Base-by-base conservation (phyloP, 2,888 invertebrate species). In the Eurytoma californica region DNA sequence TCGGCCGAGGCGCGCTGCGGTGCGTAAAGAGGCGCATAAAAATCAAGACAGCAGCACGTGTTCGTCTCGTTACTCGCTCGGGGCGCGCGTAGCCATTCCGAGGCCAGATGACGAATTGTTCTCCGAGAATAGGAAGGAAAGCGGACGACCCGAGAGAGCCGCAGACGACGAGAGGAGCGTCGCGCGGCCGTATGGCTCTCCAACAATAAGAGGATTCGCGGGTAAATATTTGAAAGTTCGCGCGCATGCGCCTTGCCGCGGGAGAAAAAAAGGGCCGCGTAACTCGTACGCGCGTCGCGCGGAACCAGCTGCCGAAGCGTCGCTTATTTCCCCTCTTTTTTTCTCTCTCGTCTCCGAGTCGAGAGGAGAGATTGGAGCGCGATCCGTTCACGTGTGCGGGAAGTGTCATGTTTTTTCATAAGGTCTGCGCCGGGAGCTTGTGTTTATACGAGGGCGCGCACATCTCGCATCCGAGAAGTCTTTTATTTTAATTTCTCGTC, bases 161-260 rank as follows among this genome's bases (percentile, higher is more conserved):
- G 63, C 39, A 63, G 61, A 63, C 13, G 16, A 18, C 39, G 61
- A 63, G 7, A 20, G 53, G 16, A 58, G 47, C 18, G 66, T 57
- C 20, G 20, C 16, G 60, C 20, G 58, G 53, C n/a, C 24, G 53
- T 65, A 47, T 13, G 69, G 75, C 51, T 68, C 47, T 63, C 30
- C 53, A 67, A 86, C 86, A 86, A 87, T 87, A 86, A 87, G 87
- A 86, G 87, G 86, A 87, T 86, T 86, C 86, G 84, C 86, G 84
- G 83, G 85, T 86, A 88, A 88, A 88, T 88, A 88, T 89, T 86
- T 87, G 85, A 86, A 88, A 84, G 86, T 87, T 84, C 85, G 80
- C 77, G 83, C 84, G 84, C 83, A 5, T 51, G 47, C 18, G 18
- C 12, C 4, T 20, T 20, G 24, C 28, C 24, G 60, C 28, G 39